phyloP scores from a whole-genome alignment of 2,888 invertebrate genomes.

The Ochropacha duplaris region DNA sequence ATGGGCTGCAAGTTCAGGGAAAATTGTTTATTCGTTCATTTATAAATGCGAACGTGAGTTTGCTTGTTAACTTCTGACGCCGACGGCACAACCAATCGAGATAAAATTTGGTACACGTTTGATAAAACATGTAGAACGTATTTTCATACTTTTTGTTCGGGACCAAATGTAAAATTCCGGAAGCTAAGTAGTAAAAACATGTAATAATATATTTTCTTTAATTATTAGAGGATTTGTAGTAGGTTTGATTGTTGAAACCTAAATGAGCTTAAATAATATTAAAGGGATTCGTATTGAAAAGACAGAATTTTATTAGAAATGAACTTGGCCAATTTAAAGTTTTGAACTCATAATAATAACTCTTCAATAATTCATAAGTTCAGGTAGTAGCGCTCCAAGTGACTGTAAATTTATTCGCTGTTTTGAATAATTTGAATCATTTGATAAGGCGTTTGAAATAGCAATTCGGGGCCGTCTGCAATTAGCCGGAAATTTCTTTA shows the following conservation, averaged over 20 bases:
- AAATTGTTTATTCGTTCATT: too few species aligned
- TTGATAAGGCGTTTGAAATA: slow-evolving; percentile 52
- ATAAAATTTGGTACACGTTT: too few species aligned
- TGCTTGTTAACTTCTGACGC: too few species aligned
- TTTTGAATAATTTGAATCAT: slow-evolving; percentile 56
- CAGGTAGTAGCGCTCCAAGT: slow-evolving; percentile 29
- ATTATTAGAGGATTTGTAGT: too few species aligned
- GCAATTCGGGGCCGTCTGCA: slow-evolving; percentile 53
- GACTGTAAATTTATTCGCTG: slow-evolving; percentile 44
- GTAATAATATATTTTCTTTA: not conserved
- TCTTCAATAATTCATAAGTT: slow-evolving; percentile 48
- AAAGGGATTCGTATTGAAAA: slow-evolving; percentile 5
- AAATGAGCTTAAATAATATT: slow-evolving; percentile 3
- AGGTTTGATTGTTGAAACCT: too few species aligned
- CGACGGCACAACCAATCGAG: too few species aligned
- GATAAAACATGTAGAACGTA: too few species aligned
- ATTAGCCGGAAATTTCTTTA: slow-evolving; percentile 72
- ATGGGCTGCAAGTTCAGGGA: too few species aligned
- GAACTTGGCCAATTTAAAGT: slow-evolving; percentile 5
- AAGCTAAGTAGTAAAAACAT: too few species aligned
- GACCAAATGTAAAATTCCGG: too few species aligned
- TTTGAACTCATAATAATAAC: slow-evolving; percentile 29
- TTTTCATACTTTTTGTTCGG: too few species aligned
- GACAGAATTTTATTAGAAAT: slow-evolving; percentile 16
- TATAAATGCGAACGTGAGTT: too few species aligned